Percentiles rank a stretch among this genome's conserved stretches.
Evolutionary conservation across 2,113 vertebrate genomes (phyloP).

Genomic region (Dascyllus trimaculatus): DNA sequence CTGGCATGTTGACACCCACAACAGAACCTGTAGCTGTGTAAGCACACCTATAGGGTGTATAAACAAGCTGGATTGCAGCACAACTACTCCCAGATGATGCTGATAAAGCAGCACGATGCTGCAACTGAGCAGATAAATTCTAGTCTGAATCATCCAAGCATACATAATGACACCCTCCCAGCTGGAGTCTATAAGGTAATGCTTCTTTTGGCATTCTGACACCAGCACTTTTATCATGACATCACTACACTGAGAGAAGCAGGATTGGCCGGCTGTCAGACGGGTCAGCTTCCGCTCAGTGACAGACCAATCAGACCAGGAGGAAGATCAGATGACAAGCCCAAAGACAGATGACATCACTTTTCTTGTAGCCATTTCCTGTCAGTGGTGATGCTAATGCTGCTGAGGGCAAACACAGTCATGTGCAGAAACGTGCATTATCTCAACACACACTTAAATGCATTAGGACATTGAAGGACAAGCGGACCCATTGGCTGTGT

Average conservation of each 20-base stretch:
- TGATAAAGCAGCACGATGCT: slow-evolving; percentile 1
- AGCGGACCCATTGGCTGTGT: slow-evolving; percentile 14
- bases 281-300: not conserved
- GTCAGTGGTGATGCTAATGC: slow-evolving; percentile 35
- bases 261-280: slow-evolving; percentile 27
- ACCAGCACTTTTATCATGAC: slow-evolving; percentile 26
- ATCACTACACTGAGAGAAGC: not conserved
- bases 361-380: slow-evolving; percentile 43
- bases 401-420: slow-evolving; percentile 42
- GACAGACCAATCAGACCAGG: slow-evolving; percentile 32
- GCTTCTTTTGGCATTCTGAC: slow-evolving; percentile 37
- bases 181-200: not conserved
- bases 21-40: slow-evolving; percentile 43
- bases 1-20: slow-evolving; percentile 59
- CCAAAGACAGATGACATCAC: slow-evolving; percentile 44
- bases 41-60: slow-evolving; percentile 21
- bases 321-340: slow-evolving; percentile 39
- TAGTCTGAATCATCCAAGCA: not conserved
- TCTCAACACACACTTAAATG: slow-evolving; percentile 10
- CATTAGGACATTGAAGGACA: slow-evolving; percentile 45
- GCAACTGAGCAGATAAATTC: not conserved
- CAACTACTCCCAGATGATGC: slow-evolving; percentile 14
- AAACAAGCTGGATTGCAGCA: not conserved
- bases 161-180: not conserved
- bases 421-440: slow-evolving; percentile 21